phyloP scores from a whole-genome alignment of 2,113 vertebrate genomes.

The Takifugu bimaculatus region DNA sequence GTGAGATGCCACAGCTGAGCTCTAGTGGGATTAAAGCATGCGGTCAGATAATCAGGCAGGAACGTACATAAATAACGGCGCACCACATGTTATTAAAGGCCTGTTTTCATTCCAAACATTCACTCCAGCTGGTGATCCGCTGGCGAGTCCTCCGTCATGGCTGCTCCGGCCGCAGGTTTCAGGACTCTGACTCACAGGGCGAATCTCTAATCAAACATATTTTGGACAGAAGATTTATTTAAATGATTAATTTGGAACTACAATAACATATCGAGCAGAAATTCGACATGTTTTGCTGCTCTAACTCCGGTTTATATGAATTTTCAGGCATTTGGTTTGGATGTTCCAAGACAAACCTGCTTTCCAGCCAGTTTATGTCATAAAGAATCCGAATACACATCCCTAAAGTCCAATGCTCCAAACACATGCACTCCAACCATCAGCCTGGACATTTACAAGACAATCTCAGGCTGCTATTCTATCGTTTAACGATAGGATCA shows the following conservation, averaged over 20 bases:
- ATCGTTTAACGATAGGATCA: conserved; percentile 56
- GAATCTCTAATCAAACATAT: not conserved
- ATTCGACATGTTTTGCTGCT: too few species aligned
- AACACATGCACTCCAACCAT: conserved; percentile 48
- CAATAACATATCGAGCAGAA: not conserved
- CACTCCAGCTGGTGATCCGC: not conserved
- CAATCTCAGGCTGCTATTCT: conserved; percentile 37
- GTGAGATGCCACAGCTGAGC: conserved; percentile 62
- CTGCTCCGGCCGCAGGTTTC: not conserved
- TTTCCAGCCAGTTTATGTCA: too few species aligned
- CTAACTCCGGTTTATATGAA: too few species aligned
- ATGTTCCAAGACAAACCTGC: too few species aligned
- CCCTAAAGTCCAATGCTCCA: conserved; percentile 19
- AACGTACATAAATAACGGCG: not conserved
- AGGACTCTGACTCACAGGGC: not conserved
- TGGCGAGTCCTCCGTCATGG: not conserved
- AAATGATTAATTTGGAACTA: not conserved
- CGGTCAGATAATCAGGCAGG: not conserved
- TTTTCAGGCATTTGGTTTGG: too few species aligned
- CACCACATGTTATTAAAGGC: not conserved
- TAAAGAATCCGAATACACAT: conserved; percentile 1
- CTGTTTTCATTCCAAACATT: not conserved
- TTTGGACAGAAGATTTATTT: not conserved
- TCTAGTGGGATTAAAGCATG: not conserved
- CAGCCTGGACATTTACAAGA: conserved; percentile 60